A percentile compares a stretch with the other conserved stretches of the same genome.
These are phyloP conservation scores for Sebastes minor DNA, from an alignment of 2,797 vertebrate genomes.

Conservation along the genomic window DNA sequence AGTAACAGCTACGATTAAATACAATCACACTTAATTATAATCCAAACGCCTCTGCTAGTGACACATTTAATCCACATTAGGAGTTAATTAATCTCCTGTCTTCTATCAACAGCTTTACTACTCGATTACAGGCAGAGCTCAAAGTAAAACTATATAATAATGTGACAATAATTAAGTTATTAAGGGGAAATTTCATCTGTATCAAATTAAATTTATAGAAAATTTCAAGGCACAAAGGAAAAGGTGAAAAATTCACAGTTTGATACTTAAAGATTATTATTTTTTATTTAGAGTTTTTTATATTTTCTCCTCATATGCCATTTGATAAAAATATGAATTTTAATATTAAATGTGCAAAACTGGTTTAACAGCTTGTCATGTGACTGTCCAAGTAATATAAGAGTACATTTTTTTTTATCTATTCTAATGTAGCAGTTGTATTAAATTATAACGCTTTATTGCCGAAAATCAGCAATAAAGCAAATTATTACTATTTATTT, in stretches of 20 bases:
- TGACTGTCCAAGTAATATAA: too few species aligned
- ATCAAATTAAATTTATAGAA: neutral
- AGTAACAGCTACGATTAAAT: fast-evolving
- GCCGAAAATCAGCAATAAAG: neutral
- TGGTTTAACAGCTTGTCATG: too few species aligned
- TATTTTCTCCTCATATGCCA: neutral
- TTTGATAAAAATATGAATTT: neutral
- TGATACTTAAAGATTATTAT: too few species aligned
- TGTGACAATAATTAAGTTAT: neutral
- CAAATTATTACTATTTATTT: too few species aligned
- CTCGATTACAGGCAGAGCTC: neutral
- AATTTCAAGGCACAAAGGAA: neutral
- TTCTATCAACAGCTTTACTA: neutral
- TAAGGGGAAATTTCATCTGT: neutral
- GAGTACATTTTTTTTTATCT: too few species aligned
- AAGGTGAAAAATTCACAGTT: neutral
- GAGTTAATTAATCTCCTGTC: neutral
- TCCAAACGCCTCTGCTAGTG: neutral
- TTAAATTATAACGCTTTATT: neutral
- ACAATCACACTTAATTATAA: neutral
- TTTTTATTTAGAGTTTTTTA: neutral
- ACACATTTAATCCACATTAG: neutral
- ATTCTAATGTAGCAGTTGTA: neutral
- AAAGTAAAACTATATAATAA: neutral
- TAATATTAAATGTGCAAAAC: neutral